Conservation (phyloP, 2,888 invertebrate genomes). For the Pandemis corylana region DNA sequence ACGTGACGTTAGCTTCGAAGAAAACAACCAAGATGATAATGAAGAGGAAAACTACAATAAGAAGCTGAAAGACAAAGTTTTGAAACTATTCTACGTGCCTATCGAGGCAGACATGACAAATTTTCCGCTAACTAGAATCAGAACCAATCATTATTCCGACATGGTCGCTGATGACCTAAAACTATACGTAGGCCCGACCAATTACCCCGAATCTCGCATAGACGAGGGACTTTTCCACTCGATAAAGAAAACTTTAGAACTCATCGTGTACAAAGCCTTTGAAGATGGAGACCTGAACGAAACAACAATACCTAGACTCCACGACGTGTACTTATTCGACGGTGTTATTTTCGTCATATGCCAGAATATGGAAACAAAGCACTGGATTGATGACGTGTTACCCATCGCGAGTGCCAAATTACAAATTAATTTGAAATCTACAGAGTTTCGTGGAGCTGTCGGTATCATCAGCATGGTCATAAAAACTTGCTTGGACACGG, state of each 20-base stretch:
- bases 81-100: conserved; percentile 65
- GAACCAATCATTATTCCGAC: conserved; percentile 73
- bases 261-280: conserved; percentile 57
- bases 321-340: conserved; percentile 76
- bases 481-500: conserved; percentile 61
- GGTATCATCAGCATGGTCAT: conserved; percentile 74
- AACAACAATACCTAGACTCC: conserved; percentile 63
- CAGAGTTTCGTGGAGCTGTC: conserved; percentile 77
- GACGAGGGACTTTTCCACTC: conserved; percentile 66
- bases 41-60: conserved; percentile 49
- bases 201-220: conserved; percentile 73
- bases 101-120: conserved; percentile 65
- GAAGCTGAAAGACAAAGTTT: conserved; percentile 57
- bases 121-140: conserved; percentile 63
- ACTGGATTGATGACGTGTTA: conserved; percentile 66
- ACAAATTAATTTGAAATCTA: conserved; percentile 63
- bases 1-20: conserved; percentile 66
- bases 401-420: conserved; percentile 56
- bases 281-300: conserved; percentile 51
- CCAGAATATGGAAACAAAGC: conserved; percentile 59
- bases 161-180: conserved; percentile 74
- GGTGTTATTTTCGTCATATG: conserved; percentile 78
- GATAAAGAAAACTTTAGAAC: conserved; percentile 67
- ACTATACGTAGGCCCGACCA: conserved; percentile 70
- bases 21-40: conserved; percentile 46